Conservation (phyloP, 2,888 invertebrate species). For the Terebella lapidaria region DNA sequence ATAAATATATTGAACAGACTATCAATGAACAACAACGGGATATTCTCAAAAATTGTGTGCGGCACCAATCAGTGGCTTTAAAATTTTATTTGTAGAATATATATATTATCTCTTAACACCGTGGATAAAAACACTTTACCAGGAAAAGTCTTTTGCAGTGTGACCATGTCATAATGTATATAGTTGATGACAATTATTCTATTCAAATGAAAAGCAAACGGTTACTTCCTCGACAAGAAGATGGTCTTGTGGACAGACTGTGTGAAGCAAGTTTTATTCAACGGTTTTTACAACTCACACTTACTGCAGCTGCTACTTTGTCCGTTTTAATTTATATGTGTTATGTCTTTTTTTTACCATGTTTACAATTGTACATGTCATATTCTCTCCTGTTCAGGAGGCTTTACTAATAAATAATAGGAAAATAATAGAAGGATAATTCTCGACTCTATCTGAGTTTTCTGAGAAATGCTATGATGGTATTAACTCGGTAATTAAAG, state of each 20-base stretch:
- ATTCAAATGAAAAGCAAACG: background rate
- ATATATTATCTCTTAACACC: background rate
- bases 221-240: background rate
- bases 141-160: background rate
- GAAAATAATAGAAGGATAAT: too few species aligned
- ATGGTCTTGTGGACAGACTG: background rate
- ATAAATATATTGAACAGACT: too few species aligned
- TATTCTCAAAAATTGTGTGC: background rate
- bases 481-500: too few species aligned
- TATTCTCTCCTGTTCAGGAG: too few species aligned
- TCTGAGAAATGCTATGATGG: too few species aligned
- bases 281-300: background rate
- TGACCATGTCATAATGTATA: background rate
- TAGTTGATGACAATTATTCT: background rate
- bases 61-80: background rate
- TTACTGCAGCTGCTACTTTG: too few species aligned
- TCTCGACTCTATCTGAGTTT: too few species aligned
- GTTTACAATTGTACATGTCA: too few species aligned
- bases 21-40: background rate
- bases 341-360: too few species aligned
- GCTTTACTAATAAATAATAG: too few species aligned
- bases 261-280: background rate
- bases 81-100: background rate
- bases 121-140: background rate
- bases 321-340: too few species aligned